These are phyloP conservation scores for Escarpia spicata DNA, from an alignment of 2,888 invertebrate species.

Conservation along the genomic window DNA sequence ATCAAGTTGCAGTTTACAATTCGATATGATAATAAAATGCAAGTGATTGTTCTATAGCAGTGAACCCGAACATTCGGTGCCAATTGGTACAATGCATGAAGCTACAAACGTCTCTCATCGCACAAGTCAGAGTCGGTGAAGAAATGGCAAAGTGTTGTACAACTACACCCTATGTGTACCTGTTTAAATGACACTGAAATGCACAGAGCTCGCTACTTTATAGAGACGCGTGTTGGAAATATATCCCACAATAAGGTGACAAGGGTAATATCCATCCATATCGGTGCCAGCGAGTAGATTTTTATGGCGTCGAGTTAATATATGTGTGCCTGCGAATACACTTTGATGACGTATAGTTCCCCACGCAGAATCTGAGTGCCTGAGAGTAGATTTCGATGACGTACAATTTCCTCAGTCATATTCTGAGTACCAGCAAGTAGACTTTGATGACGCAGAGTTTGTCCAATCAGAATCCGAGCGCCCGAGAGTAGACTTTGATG, in stretches of 20 bases:
- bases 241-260: not conserved
- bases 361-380: too few species aligned
- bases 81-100: not conserved
- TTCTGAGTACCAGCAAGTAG: too few species aligned
- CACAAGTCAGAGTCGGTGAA: not conserved
- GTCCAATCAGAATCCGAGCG: too few species aligned
- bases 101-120: not conserved
- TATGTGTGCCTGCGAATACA: too few species aligned
- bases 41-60: not conserved
- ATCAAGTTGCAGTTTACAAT: not conserved
- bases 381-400: too few species aligned
- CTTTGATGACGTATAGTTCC: slow-evolving; percentile 32
- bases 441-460: too few species aligned
- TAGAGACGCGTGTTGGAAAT: not conserved
- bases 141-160: not conserved
- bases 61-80: not conserved
- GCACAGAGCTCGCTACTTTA: not conserved
- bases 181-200: not conserved
- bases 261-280: not conserved
- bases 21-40: not conserved
- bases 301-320: too few species aligned
- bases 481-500: too few species aligned
- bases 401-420: too few species aligned
- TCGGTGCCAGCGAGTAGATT: slow-evolving; percentile 32
- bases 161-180: not conserved